Evolutionary conservation across 2,113 vertebrate species (phyloP).

Genomic region (Thryonomys swinderianus): DNA sequence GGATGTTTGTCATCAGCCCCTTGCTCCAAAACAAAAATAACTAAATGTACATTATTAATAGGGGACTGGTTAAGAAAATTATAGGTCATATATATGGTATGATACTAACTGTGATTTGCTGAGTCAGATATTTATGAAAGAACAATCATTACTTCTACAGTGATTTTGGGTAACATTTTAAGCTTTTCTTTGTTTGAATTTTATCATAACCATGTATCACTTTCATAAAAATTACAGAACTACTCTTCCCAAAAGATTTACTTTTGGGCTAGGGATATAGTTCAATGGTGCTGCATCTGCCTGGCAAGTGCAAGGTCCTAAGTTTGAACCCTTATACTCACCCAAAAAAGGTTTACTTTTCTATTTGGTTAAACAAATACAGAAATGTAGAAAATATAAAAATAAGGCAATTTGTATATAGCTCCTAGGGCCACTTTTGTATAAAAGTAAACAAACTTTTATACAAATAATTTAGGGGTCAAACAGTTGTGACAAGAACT

Average conservation of each 20-base stretch:
- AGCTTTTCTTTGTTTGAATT: slow-evolving; percentile 31
- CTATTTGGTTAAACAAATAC: slow-evolving; percentile 41
- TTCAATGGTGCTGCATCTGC: no score
- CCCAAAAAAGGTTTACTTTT: background rate
- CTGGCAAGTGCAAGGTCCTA: no score
- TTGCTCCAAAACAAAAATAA: slow-evolving; percentile 6
- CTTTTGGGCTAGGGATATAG: background rate
- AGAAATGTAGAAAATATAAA: slow-evolving; percentile 51
- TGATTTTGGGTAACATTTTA: background rate
- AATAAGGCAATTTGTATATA: slow-evolving; percentile 10
- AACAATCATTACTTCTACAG: background rate
- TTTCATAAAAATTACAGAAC: slow-evolving; percentile 31
- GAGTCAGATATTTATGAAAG: slow-evolving; percentile 11
- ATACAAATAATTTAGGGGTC: slow-evolving; percentile 16
- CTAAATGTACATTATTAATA: slow-evolving; percentile 1
- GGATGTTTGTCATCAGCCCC: background rate
- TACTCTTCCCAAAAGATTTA: background rate
- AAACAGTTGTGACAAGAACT: slow-evolving; percentile 52
- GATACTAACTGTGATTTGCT: background rate
- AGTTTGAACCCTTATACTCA: no score
- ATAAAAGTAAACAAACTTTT: slow-evolving; percentile 34
- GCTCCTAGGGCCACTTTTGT: background rate
- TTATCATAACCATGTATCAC: background rate
- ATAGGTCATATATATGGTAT: background rate
- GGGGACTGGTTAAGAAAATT: background rate